These are phyloP conservation scores for Heliconius ethilla DNA, from an alignment of 2,888 invertebrate species.

Conservation along the genomic window DNA sequence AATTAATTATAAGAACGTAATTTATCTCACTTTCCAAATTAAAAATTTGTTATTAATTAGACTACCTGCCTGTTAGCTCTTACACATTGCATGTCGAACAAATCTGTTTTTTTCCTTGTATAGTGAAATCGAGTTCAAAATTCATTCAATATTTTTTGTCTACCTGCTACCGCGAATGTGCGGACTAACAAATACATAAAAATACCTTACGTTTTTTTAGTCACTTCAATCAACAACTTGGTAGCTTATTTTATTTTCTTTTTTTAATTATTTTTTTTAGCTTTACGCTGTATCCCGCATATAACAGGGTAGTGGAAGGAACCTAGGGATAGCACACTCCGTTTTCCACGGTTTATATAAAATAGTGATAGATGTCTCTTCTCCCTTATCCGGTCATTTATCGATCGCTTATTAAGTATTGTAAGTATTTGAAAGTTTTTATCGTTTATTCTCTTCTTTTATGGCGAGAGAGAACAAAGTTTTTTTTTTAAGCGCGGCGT, in stretches of 20 bases:
- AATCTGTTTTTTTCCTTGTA: slow-evolving; percentile 21
- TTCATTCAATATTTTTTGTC: slow-evolving; percentile 22
- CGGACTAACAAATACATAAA: slow-evolving; percentile 1
- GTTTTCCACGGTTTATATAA: not conserved
- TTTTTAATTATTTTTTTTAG: not conserved
- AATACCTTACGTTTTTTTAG: not conserved
- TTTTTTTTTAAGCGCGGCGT: no score
- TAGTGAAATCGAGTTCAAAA: slow-evolving; percentile 36
- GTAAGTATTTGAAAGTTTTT: no score
- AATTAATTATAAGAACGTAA: slow-evolving; percentile 10
- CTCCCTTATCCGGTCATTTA: no score
- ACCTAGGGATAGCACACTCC: not conserved
- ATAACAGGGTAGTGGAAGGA: not conserved
- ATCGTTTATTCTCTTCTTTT: no score
- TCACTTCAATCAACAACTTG: slow-evolving; percentile 1
- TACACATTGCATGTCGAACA: not conserved
- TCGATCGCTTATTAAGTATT: no score
- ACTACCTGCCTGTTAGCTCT: slow-evolving; percentile 17
- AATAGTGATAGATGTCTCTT: no score
- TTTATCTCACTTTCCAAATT: slow-evolving; percentile 16
- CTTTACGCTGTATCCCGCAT: not conserved
- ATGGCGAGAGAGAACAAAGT: not conserved
- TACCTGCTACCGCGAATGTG: slow-evolving; percentile 28
- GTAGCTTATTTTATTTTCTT: no score
- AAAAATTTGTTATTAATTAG: slow-evolving; percentile 26